Conservation (phyloP, 1,140 invertebrate genomes). For the Musca domestica region DNA sequence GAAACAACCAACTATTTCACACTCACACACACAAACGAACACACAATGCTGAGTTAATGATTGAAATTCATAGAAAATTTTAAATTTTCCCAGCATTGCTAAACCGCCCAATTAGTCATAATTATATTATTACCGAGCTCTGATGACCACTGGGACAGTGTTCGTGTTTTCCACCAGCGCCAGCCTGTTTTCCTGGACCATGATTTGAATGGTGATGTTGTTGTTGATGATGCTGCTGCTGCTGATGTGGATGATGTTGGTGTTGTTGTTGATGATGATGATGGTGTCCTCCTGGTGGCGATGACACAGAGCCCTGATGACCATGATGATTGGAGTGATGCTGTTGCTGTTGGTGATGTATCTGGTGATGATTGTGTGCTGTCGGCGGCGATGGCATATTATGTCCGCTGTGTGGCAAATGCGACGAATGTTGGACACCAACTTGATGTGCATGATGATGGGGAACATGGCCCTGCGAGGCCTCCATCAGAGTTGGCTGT, state of each 20-base stretch:
- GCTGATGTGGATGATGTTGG: constrained; percentile 28
- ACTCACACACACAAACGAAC: no score
- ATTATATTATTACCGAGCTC: constrained; percentile 40
- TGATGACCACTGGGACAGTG: constrained; percentile 50
- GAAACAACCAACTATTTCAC: no score
- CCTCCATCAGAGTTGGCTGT: constrained; percentile 59
- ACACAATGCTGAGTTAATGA: no score
- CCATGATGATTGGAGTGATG: constrained; percentile 35
- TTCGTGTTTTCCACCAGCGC: constrained; percentile 38
- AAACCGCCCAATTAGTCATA: no score
- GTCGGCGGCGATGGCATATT: constrained; percentile 52
- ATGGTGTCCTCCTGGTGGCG: constrained; percentile 21
- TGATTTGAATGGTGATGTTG: constrained; percentile 18
- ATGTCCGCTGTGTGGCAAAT: constrained; percentile 52
- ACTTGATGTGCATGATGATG: constrained; percentile 53
- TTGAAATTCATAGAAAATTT: no score
- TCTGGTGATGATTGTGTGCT: constrained; percentile 50
- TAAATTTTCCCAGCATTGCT: no score
- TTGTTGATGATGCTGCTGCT: constrained; percentile 25
- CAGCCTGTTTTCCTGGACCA: constrained; percentile 28
- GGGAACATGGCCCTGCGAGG: constrained; percentile 58
- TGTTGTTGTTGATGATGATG: constrained; percentile 28
- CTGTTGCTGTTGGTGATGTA: constrained; percentile 36
- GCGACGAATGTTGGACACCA: constrained; percentile 49
- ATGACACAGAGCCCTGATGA: constrained; percentile 23